Percentiles rank a stretch among this genome's conserved stretches.
These are phyloP conservation scores for Drosophila sp. DNA, from an alignment of 1,140 invertebrate species.

Conservation along the genomic window DNA sequence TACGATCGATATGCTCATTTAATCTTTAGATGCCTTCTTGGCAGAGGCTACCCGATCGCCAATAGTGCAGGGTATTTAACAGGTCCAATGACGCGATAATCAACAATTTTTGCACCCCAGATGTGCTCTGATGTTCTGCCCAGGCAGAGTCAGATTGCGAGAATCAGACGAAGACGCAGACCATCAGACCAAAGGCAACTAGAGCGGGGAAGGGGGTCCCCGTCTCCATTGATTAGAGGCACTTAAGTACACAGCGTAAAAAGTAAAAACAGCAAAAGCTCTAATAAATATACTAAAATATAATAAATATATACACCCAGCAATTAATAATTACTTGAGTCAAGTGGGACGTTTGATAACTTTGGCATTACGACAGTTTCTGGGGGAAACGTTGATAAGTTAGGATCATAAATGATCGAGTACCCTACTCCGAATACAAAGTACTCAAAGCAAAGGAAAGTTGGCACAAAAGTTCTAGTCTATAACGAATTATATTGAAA, in stretches of 20 bases:
- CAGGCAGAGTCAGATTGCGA: conserved; percentile 6
- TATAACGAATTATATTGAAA: conserved; percentile 2
- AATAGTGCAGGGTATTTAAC: conserved; percentile 7
- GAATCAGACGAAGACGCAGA: conserved; percentile 12
- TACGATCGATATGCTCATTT: too few relatives aligned
- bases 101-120: conserved; percentile 65
- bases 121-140: conserved; percentile 36
- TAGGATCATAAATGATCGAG: conserved; percentile 29
- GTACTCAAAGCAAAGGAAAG: neutral
- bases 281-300: conserved; percentile 20
- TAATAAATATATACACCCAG: conserved; percentile 24
- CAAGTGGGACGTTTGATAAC: conserved; percentile 71
- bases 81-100: conserved; percentile 66
- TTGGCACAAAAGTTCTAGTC: conserved; percentile 1
- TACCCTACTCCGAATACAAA: too few relatives aligned
- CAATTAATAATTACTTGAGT: conserved; percentile 49
- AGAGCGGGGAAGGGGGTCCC: conserved; percentile 1
- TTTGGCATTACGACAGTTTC: conserved; percentile 33
- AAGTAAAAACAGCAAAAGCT: too few relatives aligned
- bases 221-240: conserved; percentile 65
- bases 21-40: too few relatives aligned
- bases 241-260: conserved; percentile 40
- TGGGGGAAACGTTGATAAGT: conserved; percentile 27
- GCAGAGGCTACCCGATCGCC: neutral
- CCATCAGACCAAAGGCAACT: conserved; percentile 8